Base-by-base conservation (phyloP, 2,888 invertebrate species). In the Apamea crenata region DNA sequence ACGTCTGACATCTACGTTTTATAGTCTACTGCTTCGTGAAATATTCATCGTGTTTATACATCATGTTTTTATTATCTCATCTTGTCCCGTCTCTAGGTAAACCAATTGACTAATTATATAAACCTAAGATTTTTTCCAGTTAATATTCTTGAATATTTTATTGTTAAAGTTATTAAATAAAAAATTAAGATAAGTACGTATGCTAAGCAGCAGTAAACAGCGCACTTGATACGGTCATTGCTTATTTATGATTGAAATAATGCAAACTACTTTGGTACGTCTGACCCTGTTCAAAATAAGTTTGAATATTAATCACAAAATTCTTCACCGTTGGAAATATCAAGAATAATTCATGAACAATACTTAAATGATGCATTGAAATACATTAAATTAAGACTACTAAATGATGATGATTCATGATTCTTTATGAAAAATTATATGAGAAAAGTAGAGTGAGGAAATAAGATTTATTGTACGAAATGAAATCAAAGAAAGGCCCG, bases 11-110 rank as follows among this genome's bases (percentile, higher is more conserved):
- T 77, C n/a, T 67, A 65, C 63, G 70, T 77, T 78, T 80, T 85
- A 85, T 83, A 84, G 82, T 85, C 66, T 82, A 78, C 59, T 66
- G 79, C 76, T 85, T 88, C 83, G 80, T 88, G 85, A 87, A 88
- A 90, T 87, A 89, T 89, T 87, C 86, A 90, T 84, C 82, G 47
- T 79, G 71, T 84, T 83, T 77, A 32, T 70, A 74, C 67, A 36
- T 83, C 78, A 75, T 80, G 69, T 78, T 85, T 76, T 80, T 74
- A 63, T 44, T 74, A 44, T 77, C 53, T 56, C 44, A n/a, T 40
- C 61, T 63, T 72, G 40, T 56, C 25, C 36, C 14, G 47, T 71
- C 44, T 70, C n/a, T 21, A 16, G 44, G 68, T 36, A 36, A 68
- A 32, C 32, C 40, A 59, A 25, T 29, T 16, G 61, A 74, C 18